Conservation (phyloP, 2,797 vertebrate species). For the Lacerta viridis region DNA sequence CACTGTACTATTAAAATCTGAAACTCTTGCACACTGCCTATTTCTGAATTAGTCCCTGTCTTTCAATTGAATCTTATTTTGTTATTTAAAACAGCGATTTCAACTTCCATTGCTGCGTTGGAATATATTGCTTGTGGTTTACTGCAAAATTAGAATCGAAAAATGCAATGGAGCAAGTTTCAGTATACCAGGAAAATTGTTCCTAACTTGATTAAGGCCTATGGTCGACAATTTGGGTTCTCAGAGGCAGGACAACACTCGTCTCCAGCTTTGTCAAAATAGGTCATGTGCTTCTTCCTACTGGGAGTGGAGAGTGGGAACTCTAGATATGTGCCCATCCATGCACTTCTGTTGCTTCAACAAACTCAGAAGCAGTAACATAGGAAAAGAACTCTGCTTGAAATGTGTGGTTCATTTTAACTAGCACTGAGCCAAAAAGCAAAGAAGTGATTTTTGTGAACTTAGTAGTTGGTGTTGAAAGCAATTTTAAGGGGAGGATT, state of each 20-base stretch:
- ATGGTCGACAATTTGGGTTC: neutral
- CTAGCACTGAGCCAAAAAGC: neutral
- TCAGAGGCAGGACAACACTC: neutral
- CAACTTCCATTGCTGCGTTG: slow-evolving; percentile 10
- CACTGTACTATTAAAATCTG: slow-evolving; percentile 8
- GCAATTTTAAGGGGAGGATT: neutral
- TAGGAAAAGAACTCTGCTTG: neutral
- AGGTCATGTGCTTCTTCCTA: neutral
- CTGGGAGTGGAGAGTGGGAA: neutral
- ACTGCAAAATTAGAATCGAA: slow-evolving; percentile 39
- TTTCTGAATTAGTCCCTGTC: slow-evolving; percentile 8
- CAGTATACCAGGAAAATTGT: neutral
- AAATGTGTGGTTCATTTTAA: neutral
- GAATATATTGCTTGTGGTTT: slow-evolving; percentile 20
- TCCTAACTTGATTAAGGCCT: neutral
- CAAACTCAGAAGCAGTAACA: neutral
- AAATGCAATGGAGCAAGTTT: neutral
- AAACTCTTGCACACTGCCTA: neutral
- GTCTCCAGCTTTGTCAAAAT: neutral
- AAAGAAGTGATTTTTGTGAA: neutral
- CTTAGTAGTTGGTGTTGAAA: neutral
- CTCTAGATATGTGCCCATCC: neutral
- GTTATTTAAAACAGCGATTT: slow-evolving; percentile 53
- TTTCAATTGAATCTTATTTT: slow-evolving; percentile 45
- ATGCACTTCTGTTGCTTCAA: neutral